These are phyloP conservation scores for Drosophila mettleri DNA, from an alignment of 2,888 invertebrate species.

Conservation along the genomic window DNA sequence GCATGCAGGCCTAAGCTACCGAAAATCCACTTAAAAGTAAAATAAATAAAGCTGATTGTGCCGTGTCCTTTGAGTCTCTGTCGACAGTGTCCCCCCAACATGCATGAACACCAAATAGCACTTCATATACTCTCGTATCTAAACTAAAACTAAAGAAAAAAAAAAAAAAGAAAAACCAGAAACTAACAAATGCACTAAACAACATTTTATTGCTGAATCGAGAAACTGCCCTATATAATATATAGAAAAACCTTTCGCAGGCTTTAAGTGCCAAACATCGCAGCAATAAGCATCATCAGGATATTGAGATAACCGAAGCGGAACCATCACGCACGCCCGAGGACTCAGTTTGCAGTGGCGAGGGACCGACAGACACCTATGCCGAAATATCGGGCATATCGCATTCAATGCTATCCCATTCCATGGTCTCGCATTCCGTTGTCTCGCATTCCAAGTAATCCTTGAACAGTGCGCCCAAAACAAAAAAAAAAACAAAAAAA, in stretches of 20 bases:
- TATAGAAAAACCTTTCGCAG: constrained; percentile 84
- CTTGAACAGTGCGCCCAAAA: constrained; percentile 15
- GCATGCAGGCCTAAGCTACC: constrained; percentile 46
- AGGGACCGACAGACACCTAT: constrained; percentile 89
- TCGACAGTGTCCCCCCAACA: constrained; percentile 28
- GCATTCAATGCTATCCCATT: constrained; percentile 84
- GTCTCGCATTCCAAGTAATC: constrained; percentile 76
- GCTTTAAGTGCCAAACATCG: constrained; percentile 91
- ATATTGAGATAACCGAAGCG: constrained; percentile 89
- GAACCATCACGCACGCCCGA: constrained; percentile 95
- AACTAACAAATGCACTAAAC: constrained; percentile 45
- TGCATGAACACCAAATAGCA: constrained; percentile 47
- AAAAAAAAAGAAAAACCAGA: not conserved
- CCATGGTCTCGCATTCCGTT: constrained; percentile 83
- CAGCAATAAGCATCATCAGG: constrained; percentile 87
- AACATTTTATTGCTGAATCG: constrained; percentile 32
- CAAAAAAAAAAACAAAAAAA: too few relatives aligned
- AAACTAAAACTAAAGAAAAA: constrained; percentile 26
- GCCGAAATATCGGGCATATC: constrained; percentile 85
- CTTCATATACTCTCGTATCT: constrained; percentile 31
- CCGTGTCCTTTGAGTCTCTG: constrained; percentile 40
- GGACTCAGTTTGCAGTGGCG: constrained; percentile 95
- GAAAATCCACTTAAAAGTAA: constrained; percentile 17
- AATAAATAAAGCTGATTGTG: constrained; percentile 22
- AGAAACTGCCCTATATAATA: constrained; percentile 32